Base-by-base conservation (phyloP, 2,113 vertebrate genomes). In the Microtus ochrogaster region DNA sequence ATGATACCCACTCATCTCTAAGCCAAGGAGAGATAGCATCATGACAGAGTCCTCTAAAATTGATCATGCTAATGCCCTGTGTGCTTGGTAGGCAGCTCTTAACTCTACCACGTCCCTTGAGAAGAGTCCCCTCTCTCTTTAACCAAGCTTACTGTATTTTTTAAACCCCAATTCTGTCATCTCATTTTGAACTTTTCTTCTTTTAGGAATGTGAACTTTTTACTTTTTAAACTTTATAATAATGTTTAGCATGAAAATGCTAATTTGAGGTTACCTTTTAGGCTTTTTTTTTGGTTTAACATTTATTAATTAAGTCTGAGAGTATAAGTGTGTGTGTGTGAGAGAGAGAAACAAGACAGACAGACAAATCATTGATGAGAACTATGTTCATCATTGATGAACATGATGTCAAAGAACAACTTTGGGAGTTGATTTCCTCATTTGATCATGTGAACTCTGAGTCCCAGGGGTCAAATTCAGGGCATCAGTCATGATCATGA, bases 161-260 rank as follows among this genome's bases (percentile, higher is more conserved):
- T 33, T 14, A 58, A 2, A 65, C 2, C 30, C 12, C 63, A 65
- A 49, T 91, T 91, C 19, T 82, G 49, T 58, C 2, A 92, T 79
- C 94, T 94, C 33, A 61, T 44, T 66, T 47, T 92, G 14, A 89
- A 73, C 72, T 91, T 52, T 72, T 93, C 55, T 93, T 94, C 16
- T 21, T 76, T 83, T 78, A 89, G 11, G 12, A 81, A 39, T 86
- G 6, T 7, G 74, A 36, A n/a, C 39, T n/a, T 92, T 94, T 89
- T 5, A 77, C 28, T 30, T 84, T 82, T 82, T 61, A 39, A 61
- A 61, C 52, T 82, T 61, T 82, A 9, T 82, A 39, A 82, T 82
- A 61, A 72, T 77, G 21, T 44, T 44, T 49, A 82, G 26, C 7
- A 49, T 70, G 36, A 39, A 74, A 87, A 79, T 19, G 92, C 8